Evolutionary conservation across 2,888 invertebrate species (phyloP).

Genomic region (Leucoptera coffeella): DNA sequence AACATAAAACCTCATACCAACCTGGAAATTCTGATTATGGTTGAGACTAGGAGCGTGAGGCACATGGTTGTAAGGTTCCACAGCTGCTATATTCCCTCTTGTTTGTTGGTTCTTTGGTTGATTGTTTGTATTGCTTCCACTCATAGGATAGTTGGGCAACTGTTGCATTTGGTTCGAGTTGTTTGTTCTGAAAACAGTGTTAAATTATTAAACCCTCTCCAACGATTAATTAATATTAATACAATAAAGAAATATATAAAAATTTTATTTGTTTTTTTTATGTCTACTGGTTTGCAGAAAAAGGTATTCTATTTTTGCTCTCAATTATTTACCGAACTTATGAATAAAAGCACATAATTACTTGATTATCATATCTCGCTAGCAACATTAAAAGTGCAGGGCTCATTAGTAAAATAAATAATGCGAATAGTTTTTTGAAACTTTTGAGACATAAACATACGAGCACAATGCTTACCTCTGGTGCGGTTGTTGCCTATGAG

Average conservation of each 20-base stretch:
- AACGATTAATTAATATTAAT: no score
- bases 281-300: no score
- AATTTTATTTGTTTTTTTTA: no score
- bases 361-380: no score
- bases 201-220: no score
- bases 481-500: slow-evolving; percentile 35
- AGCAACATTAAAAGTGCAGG: no score
- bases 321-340: no score
- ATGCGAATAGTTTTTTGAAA: slow-evolving; percentile 4
- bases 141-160: slow-evolving; percentile 34
- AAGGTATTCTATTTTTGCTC: no score
- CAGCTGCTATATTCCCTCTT: slow-evolving; percentile 77
- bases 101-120: slow-evolving; percentile 52
- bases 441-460: slow-evolving; percentile 1
- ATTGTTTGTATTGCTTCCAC: slow-evolving; percentile 19
- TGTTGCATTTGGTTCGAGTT: slow-evolving; percentile 45
- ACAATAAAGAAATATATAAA: no score
- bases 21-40: slow-evolving; percentile 41
- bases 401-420: no score
- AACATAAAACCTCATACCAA: no score
- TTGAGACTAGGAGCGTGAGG: slow-evolving; percentile 57
- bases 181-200: slow-evolving; percentile 23
- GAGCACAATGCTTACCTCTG: slow-evolving; percentile 11
- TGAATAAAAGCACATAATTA: no score
- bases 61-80: slow-evolving; percentile 83